A percentile compares a stretch with the other conserved stretches of the same genome.
Conservation (phyloP, 2,797 vertebrate genomes). For the Aeoliscus strigatus region DNA sequence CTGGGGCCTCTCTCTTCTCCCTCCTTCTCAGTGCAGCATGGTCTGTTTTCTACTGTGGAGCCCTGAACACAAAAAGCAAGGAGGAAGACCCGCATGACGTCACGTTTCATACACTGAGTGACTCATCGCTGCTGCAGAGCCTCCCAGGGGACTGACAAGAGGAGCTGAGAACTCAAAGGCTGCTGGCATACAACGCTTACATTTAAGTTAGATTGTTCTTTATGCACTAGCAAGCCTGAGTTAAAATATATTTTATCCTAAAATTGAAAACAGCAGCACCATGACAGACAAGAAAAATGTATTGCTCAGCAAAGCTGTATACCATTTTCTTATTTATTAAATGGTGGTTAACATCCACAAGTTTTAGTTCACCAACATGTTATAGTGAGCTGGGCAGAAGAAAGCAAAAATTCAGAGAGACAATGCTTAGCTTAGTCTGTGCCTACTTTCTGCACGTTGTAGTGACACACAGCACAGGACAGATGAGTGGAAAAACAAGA, state of each 20-base stretch:
- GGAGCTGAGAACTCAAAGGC: constrained; percentile 34
- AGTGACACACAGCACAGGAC: constrained; percentile 32
- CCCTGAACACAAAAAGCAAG: constrained; percentile 56
- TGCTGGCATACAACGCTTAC: constrained; percentile 19
- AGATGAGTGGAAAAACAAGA: constrained; percentile 36
- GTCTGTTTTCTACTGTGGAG: constrained; percentile 60
- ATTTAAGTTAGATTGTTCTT: constrained; percentile 10
- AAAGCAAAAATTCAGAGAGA: background rate
- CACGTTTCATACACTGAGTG: constrained; percentile 67
- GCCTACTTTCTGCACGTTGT: background rate
- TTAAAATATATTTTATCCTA: background rate
- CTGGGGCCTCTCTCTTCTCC: constrained; percentile 49
- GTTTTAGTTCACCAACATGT: background rate
- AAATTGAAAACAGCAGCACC: background rate
- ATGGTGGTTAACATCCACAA: no score
- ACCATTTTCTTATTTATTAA: no score
- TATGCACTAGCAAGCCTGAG: background rate
- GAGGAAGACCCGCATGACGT: constrained; percentile 71
- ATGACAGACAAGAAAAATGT: background rate
- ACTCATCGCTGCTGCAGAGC: constrained; percentile 60
- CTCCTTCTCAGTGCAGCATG: constrained; percentile 67
- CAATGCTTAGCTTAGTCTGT: constrained; percentile 2
- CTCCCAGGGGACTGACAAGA: constrained; percentile 39
- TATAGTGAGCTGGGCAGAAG: background rate
- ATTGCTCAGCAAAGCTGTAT: constrained; percentile 4